A percentile compares a stretch with the other conserved stretches of the same genome.
These are phyloP conservation scores for Hippopotamyrus pictus DNA, from an alignment of 2,797 vertebrate genomes.

Conservation along the genomic window DNA sequence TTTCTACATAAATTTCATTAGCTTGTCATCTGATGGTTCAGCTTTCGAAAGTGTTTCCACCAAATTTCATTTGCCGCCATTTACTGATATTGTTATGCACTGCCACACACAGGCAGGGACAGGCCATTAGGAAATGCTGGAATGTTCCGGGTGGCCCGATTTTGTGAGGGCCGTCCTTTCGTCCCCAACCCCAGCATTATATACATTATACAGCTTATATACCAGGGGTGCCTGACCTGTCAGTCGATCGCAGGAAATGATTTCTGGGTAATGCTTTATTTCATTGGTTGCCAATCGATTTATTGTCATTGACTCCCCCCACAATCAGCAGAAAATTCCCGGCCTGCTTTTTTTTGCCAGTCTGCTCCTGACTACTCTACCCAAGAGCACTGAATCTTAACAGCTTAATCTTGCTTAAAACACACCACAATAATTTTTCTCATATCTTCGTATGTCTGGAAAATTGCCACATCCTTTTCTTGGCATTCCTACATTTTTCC, in stretches of 20 bases:
- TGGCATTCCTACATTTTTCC: background rate
- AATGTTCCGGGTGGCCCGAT: background rate
- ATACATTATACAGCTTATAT: background rate
- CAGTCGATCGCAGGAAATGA: background rate
- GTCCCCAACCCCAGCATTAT: background rate
- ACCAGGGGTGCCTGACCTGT: background rate
- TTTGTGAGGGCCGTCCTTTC: background rate
- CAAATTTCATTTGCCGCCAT: background rate
- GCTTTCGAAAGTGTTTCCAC: background rate
- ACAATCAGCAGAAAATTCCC: background rate
- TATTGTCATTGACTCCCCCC: background rate
- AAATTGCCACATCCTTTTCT: background rate
- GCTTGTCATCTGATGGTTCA: background rate
- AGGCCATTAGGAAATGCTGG: background rate
- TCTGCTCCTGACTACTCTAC: background rate
- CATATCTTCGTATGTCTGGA: background rate
- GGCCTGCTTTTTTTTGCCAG: background rate
- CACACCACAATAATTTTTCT: background rate
- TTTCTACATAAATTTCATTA: background rate
- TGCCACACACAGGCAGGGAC: background rate
- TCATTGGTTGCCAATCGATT: background rate
- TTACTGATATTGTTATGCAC: background rate
- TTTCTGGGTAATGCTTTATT: background rate
- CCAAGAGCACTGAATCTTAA: background rate
- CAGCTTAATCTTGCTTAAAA: background rate